A percentile compares a stretch with the other conserved stretches of the same genome.
phyloP scores from a whole-genome alignment of 2,113 vertebrate species.

The Motacilla alba region DNA sequence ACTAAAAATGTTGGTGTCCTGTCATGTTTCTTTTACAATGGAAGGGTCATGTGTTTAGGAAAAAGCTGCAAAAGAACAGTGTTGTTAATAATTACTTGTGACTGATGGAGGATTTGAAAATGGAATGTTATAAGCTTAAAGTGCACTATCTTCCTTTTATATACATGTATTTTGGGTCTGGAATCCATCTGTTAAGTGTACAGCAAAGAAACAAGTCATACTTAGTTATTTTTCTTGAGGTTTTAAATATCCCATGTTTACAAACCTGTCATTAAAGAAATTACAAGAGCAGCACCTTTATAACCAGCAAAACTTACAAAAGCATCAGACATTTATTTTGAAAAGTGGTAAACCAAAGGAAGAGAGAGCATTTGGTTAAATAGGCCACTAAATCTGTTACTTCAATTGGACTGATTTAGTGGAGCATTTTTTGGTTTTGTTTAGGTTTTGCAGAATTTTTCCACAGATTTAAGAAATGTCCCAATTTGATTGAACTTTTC shows the following conservation, averaged over 20 bases:
- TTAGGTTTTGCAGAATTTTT: neutral
- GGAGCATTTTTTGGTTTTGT: neutral
- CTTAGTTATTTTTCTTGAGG: slow-evolving; percentile 15
- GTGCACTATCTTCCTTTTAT: slow-evolving; percentile 55
- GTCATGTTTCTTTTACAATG: neutral
- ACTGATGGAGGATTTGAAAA: slow-evolving; percentile 7
- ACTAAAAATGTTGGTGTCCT: neutral
- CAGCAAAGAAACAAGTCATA: neutral
- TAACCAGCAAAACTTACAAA: slow-evolving; percentile 31
- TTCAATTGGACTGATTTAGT: neutral
- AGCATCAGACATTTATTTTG: neutral
- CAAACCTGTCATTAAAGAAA: neutral
- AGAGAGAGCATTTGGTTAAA: neutral
- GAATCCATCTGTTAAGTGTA: slow-evolving; percentile 26
- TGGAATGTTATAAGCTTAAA: slow-evolving; percentile 16
- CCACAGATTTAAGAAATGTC: neutral
- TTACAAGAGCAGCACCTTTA: slow-evolving; percentile 18
- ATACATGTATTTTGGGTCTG: neutral
- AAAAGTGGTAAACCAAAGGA: slow-evolving; percentile 5
- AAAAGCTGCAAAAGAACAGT: neutral
- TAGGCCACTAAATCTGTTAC: neutral
- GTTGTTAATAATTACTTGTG: slow-evolving; percentile 18
- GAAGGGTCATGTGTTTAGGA: neutral
- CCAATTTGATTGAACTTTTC: neutral
- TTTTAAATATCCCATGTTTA: slow-evolving; percentile 48